Evolutionary conservation across 1,140 invertebrate species (phyloP), one percentile per base, ranked within the genome.

Genomic region (Drosophila asahinai): DNA sequence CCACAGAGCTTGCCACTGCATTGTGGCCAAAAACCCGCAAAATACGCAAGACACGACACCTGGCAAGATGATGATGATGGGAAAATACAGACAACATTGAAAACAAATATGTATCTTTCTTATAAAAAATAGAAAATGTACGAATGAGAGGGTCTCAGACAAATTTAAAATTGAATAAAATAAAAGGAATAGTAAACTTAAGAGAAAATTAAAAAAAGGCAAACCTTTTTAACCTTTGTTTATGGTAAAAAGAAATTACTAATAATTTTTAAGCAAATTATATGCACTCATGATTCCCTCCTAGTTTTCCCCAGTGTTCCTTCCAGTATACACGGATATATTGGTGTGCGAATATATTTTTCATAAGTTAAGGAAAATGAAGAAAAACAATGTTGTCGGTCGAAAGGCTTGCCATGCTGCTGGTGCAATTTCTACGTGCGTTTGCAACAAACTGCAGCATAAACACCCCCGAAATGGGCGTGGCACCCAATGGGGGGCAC

Each of bases 391-490:
- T 76, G 60, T 82, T 82, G 61, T 77, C 59, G 66, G 36, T 47
- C 43, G 40, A 68, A 70, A 47, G 77, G 54, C 72, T 79, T 78
- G 75, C 66, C 45, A 36, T 36, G 33, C 19, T 42, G 43, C 66
- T n/a, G 22, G 22, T 72, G 36, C 52, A 36, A 79, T 55, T 60
- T 60, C 66, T 49, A 79, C 77, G 76, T 79, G 77, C 67, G 48
- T 62, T 80, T 12, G 77, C 76, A 80, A 73, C 77, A 73, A 79
- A 73, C 62, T 73, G 77, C 76, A 55, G 60, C 68, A 80, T 73
- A 80, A 80, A 74, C 76, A 80, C 19, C 22, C 42, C 25, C 15
- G 22, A n/a, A 33, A 38, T 6, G 30, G 61, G 49, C 12, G 40
- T 27, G 49, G 36, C 36, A 58, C 27, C 15, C 45, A n/a, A 40